These are phyloP conservation scores for human (Homo sapiens) DNA, from an alignment of 2,113 vertebrate genomes.

Conservation along the genomic window DNA sequence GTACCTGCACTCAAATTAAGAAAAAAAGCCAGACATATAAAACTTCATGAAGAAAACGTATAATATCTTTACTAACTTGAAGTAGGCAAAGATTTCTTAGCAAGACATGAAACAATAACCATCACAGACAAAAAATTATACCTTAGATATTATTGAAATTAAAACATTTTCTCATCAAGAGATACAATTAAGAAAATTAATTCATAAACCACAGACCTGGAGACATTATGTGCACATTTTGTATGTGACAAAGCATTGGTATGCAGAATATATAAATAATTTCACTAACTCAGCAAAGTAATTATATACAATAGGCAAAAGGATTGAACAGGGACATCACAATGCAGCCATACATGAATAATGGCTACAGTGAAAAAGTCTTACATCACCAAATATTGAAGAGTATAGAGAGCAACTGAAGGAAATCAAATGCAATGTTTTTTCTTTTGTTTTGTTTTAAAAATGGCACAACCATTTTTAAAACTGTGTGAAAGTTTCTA, in stretches of 20 bases:
- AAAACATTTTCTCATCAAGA: neutral
- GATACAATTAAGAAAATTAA: neutral
- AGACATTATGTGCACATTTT: constrained; percentile 25
- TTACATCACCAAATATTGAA: neutral
- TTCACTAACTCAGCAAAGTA: neutral
- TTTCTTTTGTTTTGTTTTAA: neutral
- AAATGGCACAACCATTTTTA: neutral
- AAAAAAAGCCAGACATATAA: neutral
- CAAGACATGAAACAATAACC: neutral
- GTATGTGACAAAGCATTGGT: neutral
- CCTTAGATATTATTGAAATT: neutral
- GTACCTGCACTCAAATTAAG: no score
- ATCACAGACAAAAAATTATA: neutral
- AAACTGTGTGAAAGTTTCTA: neutral
- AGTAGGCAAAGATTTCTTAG: neutral
- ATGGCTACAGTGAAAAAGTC: neutral
- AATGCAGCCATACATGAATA: neutral
- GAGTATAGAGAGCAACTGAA: neutral
- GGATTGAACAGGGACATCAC: neutral
- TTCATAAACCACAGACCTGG: neutral
- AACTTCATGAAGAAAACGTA: neutral
- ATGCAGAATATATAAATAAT: neutral
- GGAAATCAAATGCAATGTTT: neutral
- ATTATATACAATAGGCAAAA: neutral
- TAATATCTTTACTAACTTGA: neutral